Conservation (phyloP, 1,140 invertebrate species). For the Mylabris phalerata region DNA sequence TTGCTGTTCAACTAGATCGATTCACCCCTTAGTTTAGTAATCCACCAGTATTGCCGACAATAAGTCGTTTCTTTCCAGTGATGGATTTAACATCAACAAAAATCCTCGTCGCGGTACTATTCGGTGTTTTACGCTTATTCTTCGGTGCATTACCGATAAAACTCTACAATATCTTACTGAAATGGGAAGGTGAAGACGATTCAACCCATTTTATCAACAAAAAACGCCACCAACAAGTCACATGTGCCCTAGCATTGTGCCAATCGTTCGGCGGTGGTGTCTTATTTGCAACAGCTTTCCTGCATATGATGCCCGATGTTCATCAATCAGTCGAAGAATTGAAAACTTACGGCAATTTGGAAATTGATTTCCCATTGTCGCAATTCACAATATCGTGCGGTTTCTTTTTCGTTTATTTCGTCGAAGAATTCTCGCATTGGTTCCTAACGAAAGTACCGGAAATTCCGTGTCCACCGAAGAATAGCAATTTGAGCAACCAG, state of each 20-base stretch:
- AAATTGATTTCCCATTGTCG: slow-evolving; percentile 41
- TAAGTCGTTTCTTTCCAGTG: neutral
- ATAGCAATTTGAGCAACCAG: too few species aligned
- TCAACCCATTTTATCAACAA: slow-evolving; percentile 28
- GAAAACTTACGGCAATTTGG: slow-evolving; percentile 27
- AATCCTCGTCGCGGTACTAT: slow-evolving; percentile 36
- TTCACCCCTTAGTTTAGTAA: too few species aligned
- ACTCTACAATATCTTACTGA: slow-evolving; percentile 30
- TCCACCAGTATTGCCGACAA: too few species aligned
- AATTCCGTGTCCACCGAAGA: neutral
- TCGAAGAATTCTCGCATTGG: slow-evolving; percentile 49
- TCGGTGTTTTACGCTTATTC: slow-evolving; percentile 36
- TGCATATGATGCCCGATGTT: slow-evolving; percentile 60
- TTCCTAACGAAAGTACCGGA: slow-evolving; percentile 19
- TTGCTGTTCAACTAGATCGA: too few species aligned
- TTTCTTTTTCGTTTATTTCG: slow-evolving; percentile 55
- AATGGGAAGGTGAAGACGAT: slow-evolving; percentile 30
- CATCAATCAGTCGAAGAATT: slow-evolving; percentile 35
- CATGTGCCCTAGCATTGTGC: slow-evolving; percentile 35
- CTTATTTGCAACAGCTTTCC: slow-evolving; percentile 57
- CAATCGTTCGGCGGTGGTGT: slow-evolving; percentile 62
- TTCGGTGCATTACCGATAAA: slow-evolving; percentile 40
- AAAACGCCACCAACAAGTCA: slow-evolving; percentile 31
- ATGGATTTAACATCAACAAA: slow-evolving; percentile 37
- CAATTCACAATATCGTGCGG: slow-evolving; percentile 53